Evolutionary conservation across 2,113 vertebrate genomes (phyloP).

Genomic region (Gila orcuttii): DNA sequence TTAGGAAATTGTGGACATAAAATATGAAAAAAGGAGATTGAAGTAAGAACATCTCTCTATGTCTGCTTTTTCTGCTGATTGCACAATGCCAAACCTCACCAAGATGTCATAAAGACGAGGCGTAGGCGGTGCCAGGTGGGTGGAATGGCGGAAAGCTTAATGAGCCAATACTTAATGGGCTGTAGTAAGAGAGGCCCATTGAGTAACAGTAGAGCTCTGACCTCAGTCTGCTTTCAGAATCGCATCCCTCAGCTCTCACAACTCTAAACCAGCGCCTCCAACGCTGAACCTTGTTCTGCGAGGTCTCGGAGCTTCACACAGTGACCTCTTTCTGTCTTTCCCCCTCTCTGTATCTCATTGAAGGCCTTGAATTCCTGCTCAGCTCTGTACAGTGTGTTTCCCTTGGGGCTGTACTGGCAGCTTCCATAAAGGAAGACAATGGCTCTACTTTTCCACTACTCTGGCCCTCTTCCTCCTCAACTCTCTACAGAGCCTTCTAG

Average conservation of each 20-base stretch:
- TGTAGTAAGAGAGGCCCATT: conserved; percentile 46
- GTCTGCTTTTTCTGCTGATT: conserved; percentile 32
- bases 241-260: conserved; percentile 1
- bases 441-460: conserved; percentile 30
- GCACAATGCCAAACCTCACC: conserved; percentile 37
- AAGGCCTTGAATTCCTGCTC: conserved; percentile 40
- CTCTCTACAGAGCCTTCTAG: conserved; percentile 21
- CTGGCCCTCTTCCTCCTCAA: conserved; percentile 18
- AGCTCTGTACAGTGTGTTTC: conserved; percentile 38
- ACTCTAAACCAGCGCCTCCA: conserved; percentile 33
- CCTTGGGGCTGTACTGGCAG: conserved; percentile 3
- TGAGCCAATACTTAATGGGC: conserved; percentile 46
- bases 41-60: not conserved
- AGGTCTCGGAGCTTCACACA: conserved; percentile 28
- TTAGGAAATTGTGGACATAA: conserved; percentile 6
- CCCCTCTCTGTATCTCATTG: conserved; percentile 21
- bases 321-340: conserved; percentile 39
- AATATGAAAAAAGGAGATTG: conserved; percentile 4
- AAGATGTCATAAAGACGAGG: conserved; percentile 45
- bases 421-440: conserved; percentile 40
- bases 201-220: conserved; percentile 44
- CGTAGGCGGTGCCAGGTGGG: conserved; percentile 53
- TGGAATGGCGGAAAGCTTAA: conserved; percentile 55
- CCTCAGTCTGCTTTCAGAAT: conserved; percentile 43
- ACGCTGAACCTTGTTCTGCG: not conserved